phyloP scores from a whole-genome alignment of 2,888 invertebrate species.

The Syrista parreyssii region DNA sequence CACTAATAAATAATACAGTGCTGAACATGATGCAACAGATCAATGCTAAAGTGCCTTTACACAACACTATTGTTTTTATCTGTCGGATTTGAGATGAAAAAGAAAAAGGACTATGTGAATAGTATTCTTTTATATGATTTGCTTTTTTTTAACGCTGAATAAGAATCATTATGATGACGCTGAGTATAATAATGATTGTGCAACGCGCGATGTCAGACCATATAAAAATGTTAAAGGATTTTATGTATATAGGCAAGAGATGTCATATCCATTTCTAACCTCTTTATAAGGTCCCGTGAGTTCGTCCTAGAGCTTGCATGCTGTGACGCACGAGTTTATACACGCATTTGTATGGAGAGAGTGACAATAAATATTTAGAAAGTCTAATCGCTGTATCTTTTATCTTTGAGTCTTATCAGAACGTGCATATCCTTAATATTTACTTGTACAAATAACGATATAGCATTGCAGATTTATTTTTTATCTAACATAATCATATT shows the following conservation, averaged over 20 bases:
- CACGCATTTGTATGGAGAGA: conserved; percentile 49
- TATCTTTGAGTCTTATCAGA: not conserved
- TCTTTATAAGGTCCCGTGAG: conserved; percentile 1
- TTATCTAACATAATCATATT: not conserved
- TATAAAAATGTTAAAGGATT: not conserved
- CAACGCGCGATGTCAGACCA: not conserved
- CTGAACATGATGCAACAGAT: not conserved
- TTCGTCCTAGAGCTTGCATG: conserved; percentile 29
- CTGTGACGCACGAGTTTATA: conserved; percentile 40
- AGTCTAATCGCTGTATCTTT: not conserved
- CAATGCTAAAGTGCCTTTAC: conserved; percentile 42
- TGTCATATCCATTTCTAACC: not conserved
- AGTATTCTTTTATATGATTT: conserved; percentile 53
- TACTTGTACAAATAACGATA: not conserved
- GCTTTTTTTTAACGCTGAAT: conserved; percentile 41
- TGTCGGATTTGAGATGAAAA: conserved; percentile 17
- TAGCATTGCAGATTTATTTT: not conserved
- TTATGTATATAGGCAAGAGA: conserved; percentile 5
- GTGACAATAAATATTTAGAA: conserved; percentile 50
- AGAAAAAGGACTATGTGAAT: conserved; percentile 47
- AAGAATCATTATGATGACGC: conserved; percentile 35
- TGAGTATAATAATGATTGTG: not conserved
- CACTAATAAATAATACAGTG: conserved; percentile 4
- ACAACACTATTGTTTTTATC: conserved; percentile 37
- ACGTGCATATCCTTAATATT: not conserved